Base-by-base conservation (phyloP, 2,113 vertebrate species). In the Sylvilagus bachmani region DNA sequence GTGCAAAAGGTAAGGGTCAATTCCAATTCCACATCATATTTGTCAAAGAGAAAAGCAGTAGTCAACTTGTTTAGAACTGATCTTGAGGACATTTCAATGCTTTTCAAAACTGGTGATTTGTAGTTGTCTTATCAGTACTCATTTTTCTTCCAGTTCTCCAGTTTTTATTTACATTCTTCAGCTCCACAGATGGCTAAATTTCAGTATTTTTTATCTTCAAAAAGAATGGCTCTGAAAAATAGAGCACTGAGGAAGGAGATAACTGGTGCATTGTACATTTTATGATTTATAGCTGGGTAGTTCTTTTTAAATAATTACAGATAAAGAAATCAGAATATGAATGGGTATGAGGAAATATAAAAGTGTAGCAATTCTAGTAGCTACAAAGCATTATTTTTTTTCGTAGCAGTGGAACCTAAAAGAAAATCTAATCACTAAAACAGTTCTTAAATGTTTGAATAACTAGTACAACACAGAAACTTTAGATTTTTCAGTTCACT, bases 91-190 rank as follows among this genome's bases (percentile, higher is more conserved):
- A 53, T 93, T 83, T 82, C 55, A 86, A 2, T 91, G n/a, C 36
- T 91, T 96, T 95, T 78, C 55, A 95, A 90, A 96, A 58, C 36
- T 87, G 17, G 31, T 69, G 71, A 88, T 86, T 88, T 91, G 25
- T 53, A 55, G 53, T 81, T 67, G 89, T 91, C 64, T 87, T 84
- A 78, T 86, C 51, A 86, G 21, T 84, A 49, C 73, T 92, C 13
- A 64, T 84, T 97, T 96, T 95, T 22, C 55, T 25, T 83, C 49
- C 53, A 61, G 3, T 87, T 92, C 14, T 55, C 62, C 90, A 82
- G 36, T 86, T 84, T 95, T 25, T 95, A 77, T 93, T 83, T 94
- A 66, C 24, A 21, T 64, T 90, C 11, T 73, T 92, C 31, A 2
- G 29, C 31, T 88, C 24, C 58, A 19, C 78, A 79, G 27, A 79